phyloP scores from a whole-genome alignment of 2,888 invertebrate species.

The Temnothorax ravouxi region DNA sequence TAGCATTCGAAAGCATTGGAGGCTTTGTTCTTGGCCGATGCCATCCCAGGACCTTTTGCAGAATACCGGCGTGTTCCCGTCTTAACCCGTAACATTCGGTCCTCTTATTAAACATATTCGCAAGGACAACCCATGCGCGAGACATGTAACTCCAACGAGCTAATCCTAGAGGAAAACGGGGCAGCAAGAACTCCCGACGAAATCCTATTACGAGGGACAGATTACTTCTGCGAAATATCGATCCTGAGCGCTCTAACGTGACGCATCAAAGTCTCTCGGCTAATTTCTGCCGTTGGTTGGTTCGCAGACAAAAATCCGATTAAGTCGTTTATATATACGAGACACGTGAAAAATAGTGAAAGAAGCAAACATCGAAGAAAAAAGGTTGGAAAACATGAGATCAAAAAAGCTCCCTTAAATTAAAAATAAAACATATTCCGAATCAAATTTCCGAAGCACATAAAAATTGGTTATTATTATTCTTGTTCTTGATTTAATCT shows the following conservation, averaged over 20 bases:
- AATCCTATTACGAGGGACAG: constrained; percentile 78
- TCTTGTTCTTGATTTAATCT: neutral
- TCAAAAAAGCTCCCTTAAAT: neutral
- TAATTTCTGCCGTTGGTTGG: constrained; percentile 21
- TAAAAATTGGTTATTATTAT: neutral
- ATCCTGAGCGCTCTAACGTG: constrained; percentile 48
- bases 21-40: constrained; percentile 14
- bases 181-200: constrained; percentile 68
- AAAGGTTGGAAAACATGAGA: neutral
- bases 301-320: constrained; percentile 36
- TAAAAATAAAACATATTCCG: neutral
- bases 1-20: neutral
- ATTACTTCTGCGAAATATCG: constrained; percentile 67
- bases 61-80: neutral
- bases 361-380: neutral
- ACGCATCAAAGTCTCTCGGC: constrained; percentile 40
- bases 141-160: constrained; percentile 59
- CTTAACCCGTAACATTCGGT: neutral
- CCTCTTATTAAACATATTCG: constrained; percentile 65
- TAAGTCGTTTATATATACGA: neutral
- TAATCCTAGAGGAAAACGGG: constrained; percentile 64
- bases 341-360: constrained; percentile 2
- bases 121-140: constrained; percentile 1
- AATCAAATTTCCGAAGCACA: neutral
- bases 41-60: constrained; percentile 9